These are phyloP conservation scores for Brachionus calyciflorus DNA, from an alignment of 1,140 invertebrate species.

Conservation along the genomic window DNA sequence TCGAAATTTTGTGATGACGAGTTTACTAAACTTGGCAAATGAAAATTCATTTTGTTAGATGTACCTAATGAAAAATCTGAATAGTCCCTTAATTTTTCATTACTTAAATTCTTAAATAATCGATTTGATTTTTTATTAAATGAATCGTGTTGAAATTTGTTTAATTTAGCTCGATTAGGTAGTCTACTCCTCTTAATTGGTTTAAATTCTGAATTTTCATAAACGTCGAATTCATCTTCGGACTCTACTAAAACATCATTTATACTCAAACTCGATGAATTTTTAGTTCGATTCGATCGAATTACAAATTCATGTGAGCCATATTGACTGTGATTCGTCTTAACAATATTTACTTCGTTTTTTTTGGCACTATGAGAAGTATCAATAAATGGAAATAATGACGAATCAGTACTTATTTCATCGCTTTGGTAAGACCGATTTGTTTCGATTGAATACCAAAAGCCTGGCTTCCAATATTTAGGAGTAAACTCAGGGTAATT, in stretches of 20 bases:
- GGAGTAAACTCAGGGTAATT: conserved; percentile 1
- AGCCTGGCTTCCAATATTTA: not conserved
- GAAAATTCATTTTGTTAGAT: not conserved
- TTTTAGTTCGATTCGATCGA: not conserved
- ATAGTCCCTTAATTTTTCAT: not conserved
- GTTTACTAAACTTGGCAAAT: conserved; percentile 16
- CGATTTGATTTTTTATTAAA: not conserved
- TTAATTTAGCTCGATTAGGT: conserved; percentile 4
- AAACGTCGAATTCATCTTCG: not conserved
- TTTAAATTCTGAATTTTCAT: not conserved
- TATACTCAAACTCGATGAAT: not conserved
- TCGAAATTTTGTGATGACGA: not conserved
- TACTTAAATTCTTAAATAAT: not conserved
- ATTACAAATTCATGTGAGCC: conserved; percentile 35
- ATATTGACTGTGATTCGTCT: not conserved
- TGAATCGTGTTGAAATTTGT: not conserved
- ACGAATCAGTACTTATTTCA: not conserved
- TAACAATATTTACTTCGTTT: not conserved
- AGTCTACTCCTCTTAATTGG: not conserved
- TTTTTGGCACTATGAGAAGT: not conserved
- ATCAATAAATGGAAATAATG: conserved; percentile 7
- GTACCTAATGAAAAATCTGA: not conserved
- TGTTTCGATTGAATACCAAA: not conserved
- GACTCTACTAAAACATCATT: not conserved
- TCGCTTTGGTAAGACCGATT: not conserved